Base-by-base conservation (phyloP, 2,797 vertebrate genomes). In the Amblyraja radiata region DNA sequence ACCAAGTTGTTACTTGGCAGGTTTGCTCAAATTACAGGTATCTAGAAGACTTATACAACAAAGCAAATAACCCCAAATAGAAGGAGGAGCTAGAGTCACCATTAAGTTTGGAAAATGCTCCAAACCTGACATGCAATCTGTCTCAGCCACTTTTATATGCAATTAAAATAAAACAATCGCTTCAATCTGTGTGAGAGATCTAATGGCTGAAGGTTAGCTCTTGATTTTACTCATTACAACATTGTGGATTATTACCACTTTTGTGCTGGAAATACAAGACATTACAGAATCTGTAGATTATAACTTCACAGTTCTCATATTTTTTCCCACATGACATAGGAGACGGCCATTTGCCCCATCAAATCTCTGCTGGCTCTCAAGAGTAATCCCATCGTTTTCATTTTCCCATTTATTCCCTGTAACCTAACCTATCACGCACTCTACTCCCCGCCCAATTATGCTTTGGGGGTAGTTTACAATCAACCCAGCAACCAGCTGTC, bases 141-240 rank as follows among this genome's bases (percentile, higher is more conserved):
- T n/a, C 46, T 54, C 83, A 7, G n/a, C 6, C 58, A 86, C 28
- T 6, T 28, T 61, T 25, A 84, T 58, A 32, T 86, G n/a, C 16
- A 14, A 16, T 71, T 71, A 71, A 16, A 86, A 23, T n/a, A 84
- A 84, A 58, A 63, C 16, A 1, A 16, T 32, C 11, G 63, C 58
- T 63, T 65, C 83, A 86, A 86, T 6, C 13, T 86, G 63, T 86
- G 28, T 32, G 61, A 0, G 61, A 63, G n/a, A 63, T 86, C 63
- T 65, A 32, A 65, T 65, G 28, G 63, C 7, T 63, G 13, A 65
- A 63, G 63, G 61, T 86, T 65, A n/a, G 58, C 58, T 86, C 18
- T 86, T 65, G 13, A 86, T 86, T 86, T 86, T 58, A 84, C 61
- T n/a, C 54, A 86, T 86, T 86, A 86, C 28, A n/a, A 65, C 63